Conservation (phyloP, 2,113 vertebrate species). For the Romanogobio albipinnatus region DNA sequence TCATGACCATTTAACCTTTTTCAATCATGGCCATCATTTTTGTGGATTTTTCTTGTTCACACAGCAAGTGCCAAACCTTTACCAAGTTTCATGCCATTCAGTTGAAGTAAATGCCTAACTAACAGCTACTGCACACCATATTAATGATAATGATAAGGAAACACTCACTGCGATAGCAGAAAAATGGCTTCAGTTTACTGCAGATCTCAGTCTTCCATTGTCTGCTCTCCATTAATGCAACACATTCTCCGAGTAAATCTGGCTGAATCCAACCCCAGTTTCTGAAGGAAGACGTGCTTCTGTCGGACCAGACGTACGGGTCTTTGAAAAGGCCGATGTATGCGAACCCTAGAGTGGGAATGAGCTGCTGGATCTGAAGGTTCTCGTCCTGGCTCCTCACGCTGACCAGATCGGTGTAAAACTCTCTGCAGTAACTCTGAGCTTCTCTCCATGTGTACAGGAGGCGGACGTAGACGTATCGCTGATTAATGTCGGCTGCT, state of each 20-base stretch:
- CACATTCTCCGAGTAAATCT: neutral
- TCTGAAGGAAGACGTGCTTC: neutral
- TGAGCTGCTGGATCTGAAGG: neutral
- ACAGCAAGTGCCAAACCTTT: no score
- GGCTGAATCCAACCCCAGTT: slow-evolving; percentile 17
- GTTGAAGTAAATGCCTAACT: no score
- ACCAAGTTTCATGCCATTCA: no score
- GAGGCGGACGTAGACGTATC: neutral
- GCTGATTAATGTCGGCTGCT: neutral
- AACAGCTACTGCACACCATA: neutral
- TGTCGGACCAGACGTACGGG: slow-evolving; percentile 6
- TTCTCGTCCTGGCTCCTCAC: slow-evolving; percentile 8
- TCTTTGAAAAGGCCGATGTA: slow-evolving; percentile 35
- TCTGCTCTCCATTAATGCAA: neutral
- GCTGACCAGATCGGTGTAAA: slow-evolving; percentile 43
- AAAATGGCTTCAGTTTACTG: neutral
- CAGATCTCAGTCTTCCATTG: neutral
- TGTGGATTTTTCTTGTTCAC: no score
- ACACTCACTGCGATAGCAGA: slow-evolving; percentile 35
- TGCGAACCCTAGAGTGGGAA: rapidly evolving
- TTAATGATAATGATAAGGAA: neutral
- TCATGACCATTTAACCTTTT: no score
- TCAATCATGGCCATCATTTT: no score
- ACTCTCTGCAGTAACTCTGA: neutral
- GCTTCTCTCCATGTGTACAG: slow-evolving; percentile 19